Conservation (phyloP, 2,888 invertebrate species). For the Apoderus coryli region DNA sequence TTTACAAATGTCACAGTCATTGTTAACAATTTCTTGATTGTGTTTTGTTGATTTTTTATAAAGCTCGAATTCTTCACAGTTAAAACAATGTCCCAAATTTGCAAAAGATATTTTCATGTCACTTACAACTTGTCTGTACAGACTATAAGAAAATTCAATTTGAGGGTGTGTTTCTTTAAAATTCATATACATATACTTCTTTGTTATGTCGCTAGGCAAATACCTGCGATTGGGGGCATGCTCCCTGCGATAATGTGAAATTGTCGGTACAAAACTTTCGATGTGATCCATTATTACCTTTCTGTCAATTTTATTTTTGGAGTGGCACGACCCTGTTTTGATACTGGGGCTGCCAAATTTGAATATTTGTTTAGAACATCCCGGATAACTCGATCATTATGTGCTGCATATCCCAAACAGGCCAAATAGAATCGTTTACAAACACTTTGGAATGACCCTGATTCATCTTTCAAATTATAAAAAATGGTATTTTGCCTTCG, state of each 20-base stretch:
- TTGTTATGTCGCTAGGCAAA: conserved; percentile 5
- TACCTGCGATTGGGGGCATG: conserved; percentile 7
- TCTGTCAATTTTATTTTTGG: conserved; percentile 3
- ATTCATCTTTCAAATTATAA: neutral
- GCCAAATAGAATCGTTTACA: conserved; percentile 1
- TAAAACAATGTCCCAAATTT: conserved; percentile 4
- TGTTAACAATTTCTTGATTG: neutral
- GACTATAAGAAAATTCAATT: conserved; percentile 1
- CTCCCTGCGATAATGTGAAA: conserved; percentile 8
- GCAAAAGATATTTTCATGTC: conserved; percentile 3
- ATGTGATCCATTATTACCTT: conserved; percentile 4
- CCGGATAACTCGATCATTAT: conserved; percentile 1
- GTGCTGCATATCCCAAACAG: neutral
- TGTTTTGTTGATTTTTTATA: conserved; percentile 3
- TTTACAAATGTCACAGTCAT: conserved; percentile 5
- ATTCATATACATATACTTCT: conserved; percentile 6
- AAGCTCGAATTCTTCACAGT: conserved; percentile 2
- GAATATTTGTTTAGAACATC: neutral
- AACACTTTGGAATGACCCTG: neutral
- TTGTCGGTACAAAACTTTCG: conserved; percentile 7
- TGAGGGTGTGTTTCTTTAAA: conserved; percentile 3
- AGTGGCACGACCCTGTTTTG: neutral
- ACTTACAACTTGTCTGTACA: neutral
- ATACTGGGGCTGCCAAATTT: no score
- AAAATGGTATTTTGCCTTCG: neutral